These are phyloP conservation scores for Trichogramma evanescens DNA, from an alignment of 2,888 invertebrate species.

Conservation along the genomic window DNA sequence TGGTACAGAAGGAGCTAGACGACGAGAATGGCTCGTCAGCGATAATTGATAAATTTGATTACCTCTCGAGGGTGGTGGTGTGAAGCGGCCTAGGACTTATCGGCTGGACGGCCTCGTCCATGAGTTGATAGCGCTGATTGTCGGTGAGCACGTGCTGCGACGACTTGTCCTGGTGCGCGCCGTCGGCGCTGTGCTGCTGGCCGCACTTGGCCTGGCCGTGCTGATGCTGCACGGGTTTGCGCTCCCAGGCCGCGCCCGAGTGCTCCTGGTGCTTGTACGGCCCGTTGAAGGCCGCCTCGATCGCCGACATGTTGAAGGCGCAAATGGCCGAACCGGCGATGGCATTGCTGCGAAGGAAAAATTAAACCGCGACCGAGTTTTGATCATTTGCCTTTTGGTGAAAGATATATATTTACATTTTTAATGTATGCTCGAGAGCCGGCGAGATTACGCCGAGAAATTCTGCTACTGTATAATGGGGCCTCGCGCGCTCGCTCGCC, in stretches of 20 bases:
- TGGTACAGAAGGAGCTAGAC: not conserved
- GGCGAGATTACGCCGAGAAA: too few species aligned
- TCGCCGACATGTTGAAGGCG: conserved; percentile 76
- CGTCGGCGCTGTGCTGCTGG: conserved; percentile 33
- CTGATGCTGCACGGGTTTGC: conserved; percentile 46
- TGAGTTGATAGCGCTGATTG: conserved; percentile 72
- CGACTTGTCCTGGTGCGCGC: conserved; percentile 30
- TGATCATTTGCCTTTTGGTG: too few species aligned
- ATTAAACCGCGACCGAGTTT: not conserved
- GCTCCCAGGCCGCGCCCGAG: conserved; percentile 71
- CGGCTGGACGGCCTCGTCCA: conserved; percentile 80
- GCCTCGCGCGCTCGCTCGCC: too few species aligned
- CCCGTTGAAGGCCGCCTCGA: conserved; percentile 75
- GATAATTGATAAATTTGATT: not conserved
- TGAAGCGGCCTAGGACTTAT: conserved; percentile 64
- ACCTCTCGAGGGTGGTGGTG: conserved; percentile 61
- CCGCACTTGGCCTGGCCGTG: conserved; percentile 48
- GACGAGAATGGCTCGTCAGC: not conserved
- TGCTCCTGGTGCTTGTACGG: conserved; percentile 79
- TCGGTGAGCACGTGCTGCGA: conserved; percentile 7
- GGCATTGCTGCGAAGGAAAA: conserved; percentile 57
- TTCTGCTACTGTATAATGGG: too few species aligned
- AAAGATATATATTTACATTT: too few species aligned
- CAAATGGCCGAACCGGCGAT: conserved; percentile 90
- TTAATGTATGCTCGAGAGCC: too few species aligned